A percentile compares a stretch with the other conserved stretches of the same genome.
Conservation (phyloP, 2,113 vertebrate genomes). For the Saccopteryx leptura region DNA sequence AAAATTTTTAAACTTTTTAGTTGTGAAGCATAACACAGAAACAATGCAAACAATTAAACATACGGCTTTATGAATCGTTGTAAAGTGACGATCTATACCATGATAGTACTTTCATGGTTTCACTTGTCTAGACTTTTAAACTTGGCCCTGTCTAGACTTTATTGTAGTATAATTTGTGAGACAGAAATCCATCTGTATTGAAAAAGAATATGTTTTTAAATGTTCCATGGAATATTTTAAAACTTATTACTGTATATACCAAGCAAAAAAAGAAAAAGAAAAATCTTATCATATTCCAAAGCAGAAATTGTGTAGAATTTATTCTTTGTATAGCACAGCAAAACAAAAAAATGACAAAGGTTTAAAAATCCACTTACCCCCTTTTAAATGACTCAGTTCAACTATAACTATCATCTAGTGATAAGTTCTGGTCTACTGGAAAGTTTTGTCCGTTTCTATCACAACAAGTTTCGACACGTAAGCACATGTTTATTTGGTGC, state of each 20-base stretch:
- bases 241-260: background rate
- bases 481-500: no score
- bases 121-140: background rate
- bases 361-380: background rate
- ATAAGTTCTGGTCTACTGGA: no score
- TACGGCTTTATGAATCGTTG: background rate
- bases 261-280: background rate
- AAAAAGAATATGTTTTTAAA: conserved; percentile 27
- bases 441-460: no score
- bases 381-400: background rate
- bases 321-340: background rate
- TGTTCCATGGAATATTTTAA: background rate
- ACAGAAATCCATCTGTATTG: background rate
- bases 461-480: no score
- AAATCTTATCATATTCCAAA: background rate
- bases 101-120: background rate
- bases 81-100: background rate
- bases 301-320: background rate
- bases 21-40: background rate
- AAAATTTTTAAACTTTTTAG: background rate
- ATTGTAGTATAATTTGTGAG: background rate
- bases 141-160: background rate
- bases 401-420: no score
- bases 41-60: background rate
- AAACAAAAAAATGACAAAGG: background rate